These are phyloP conservation scores for Lasioglossum malachurum DNA, from an alignment of 2,888 invertebrate genomes.

Conservation along the genomic window DNA sequence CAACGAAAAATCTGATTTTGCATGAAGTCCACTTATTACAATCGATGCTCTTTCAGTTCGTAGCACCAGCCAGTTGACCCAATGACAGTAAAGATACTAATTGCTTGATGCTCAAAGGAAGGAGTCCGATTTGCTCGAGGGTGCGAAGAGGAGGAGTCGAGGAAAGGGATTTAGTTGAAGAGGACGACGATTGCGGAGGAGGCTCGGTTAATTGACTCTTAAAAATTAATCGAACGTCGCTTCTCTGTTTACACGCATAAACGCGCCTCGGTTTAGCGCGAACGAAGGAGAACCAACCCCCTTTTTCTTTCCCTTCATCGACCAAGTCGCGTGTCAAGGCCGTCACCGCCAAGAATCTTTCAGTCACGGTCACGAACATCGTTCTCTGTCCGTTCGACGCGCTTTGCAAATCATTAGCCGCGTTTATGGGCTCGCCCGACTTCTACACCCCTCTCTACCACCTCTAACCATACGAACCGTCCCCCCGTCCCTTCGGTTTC, in stretches of 20 bases:
- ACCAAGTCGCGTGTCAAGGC: conserved; percentile 66
- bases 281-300: conserved; percentile 28
- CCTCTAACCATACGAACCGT: background rate
- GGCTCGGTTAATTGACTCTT: background rate
- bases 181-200: background rate
- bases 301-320: conserved; percentile 66
- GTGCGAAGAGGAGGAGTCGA: background rate
- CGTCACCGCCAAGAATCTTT: conserved; percentile 57
- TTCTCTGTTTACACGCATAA: background rate
- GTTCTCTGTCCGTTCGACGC: conserved; percentile 43
- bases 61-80: background rate
- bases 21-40: too few relatives aligned
- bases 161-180: background rate
- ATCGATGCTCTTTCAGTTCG: too few relatives aligned
- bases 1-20: too few relatives aligned
- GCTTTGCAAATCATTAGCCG: conserved; percentile 27
- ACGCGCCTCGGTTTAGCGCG: background rate
- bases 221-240: background rate
- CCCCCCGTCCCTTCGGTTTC: background rate
- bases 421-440: conserved; percentile 32
- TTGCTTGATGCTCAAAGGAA: background rate
- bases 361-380: conserved; percentile 72
- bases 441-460: background rate
- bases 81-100: background rate
- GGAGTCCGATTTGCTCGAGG: background rate